Conservation (phyloP, 2,113 vertebrate species). For the Notothenia rossii region DNA sequence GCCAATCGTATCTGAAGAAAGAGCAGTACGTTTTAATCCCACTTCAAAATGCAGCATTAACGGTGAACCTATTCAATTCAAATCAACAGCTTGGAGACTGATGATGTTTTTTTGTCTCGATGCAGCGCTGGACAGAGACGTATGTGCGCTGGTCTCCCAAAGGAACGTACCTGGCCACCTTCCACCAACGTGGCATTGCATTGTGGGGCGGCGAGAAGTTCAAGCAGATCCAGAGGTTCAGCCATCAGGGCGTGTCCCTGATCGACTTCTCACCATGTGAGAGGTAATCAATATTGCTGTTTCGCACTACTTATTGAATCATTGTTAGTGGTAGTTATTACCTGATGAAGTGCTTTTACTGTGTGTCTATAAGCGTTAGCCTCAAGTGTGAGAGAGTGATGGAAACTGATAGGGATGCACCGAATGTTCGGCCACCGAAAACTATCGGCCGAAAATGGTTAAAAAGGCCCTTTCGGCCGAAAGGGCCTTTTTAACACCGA, state of each 20-base stretch:
- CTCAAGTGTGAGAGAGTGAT: background rate
- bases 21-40: slow-evolving; percentile 87
- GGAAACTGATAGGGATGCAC: background rate
- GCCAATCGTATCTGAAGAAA: slow-evolving; percentile 91
- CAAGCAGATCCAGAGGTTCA: slow-evolving; percentile 98
- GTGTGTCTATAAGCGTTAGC: background rate
- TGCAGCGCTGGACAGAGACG: slow-evolving; percentile 97
- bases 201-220: slow-evolving; percentile 99
- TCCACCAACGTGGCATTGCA: slow-evolving; percentile 96
- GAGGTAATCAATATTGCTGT: slow-evolving; percentile 83
- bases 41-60: background rate
- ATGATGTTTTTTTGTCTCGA: background rate
- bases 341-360: background rate
- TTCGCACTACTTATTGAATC: background rate
- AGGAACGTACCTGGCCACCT: slow-evolving; percentile 96
- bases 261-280: slow-evolving; percentile 99
- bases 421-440: too few relatives aligned
- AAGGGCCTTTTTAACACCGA: too few relatives aligned
- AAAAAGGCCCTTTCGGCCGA: too few relatives aligned
- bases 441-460: too few relatives aligned
- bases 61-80: accelerated
- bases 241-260: slow-evolving; percentile 96
- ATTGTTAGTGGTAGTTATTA: background rate
- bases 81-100: background rate
- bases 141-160: slow-evolving; percentile 98